These are phyloP conservation scores for Agonopterix heracliana DNA, from an alignment of 2,888 invertebrate species.

Conservation along the genomic window DNA sequence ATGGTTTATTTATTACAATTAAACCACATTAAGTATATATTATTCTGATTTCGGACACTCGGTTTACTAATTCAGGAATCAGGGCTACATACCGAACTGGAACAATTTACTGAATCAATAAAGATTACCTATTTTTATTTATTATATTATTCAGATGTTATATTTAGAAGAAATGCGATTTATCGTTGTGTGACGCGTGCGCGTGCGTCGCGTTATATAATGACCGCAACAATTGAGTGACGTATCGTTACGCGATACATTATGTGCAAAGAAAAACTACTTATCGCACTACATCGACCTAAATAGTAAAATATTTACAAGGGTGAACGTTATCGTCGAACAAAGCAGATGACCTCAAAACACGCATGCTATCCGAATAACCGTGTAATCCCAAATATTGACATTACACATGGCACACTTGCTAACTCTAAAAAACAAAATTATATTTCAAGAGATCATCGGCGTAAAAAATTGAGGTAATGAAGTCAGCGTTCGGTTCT, in stretches of 20 bases:
- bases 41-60: no score
- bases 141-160: no score
- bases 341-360: no score
- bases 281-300: no score
- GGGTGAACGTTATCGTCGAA: no score
- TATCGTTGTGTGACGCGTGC: constrained; percentile 5
- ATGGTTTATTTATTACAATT: no score
- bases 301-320: no score
- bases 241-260: constrained; percentile 16
- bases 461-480: constrained; percentile 50
- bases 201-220: constrained; percentile 12
- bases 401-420: constrained; percentile 1
- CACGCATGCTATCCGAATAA: neutral
- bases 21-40: no score
- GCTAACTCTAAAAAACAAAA: constrained; percentile 4
- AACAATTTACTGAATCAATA: no score
- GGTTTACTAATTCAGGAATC: no score
- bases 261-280: neutral
- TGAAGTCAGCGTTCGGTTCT: constrained; percentile 37
- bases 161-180: neutral
- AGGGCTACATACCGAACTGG: no score
- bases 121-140: no score
- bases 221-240: constrained; percentile 13
- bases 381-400: constrained; percentile 6
- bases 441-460: constrained; percentile 19